A percentile compares a stretch with the other conserved stretches of the same genome.
Conservation (phyloP, 1,140 invertebrate species). For the Prorops nasuta region DNA sequence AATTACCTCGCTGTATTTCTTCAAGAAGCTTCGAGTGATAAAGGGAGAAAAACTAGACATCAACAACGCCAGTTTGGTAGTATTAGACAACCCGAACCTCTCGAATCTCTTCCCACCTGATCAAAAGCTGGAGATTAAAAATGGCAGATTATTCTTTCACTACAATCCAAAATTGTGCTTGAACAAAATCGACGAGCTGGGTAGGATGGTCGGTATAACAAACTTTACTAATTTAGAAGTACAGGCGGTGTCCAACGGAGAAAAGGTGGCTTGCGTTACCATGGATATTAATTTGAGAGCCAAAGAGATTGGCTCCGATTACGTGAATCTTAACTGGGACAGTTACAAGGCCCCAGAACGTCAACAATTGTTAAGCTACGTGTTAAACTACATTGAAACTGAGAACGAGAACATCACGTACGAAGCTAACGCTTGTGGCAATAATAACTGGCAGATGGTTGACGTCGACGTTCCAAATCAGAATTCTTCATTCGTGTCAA, state of each 20-base stretch:
- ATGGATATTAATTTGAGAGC: conserved; percentile 54
- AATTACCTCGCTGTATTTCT: conserved; percentile 62
- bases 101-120: conserved; percentile 27
- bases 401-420: conserved; percentile 55
- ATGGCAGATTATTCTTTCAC: conserved; percentile 69
- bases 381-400: conserved; percentile 62
- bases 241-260: conserved; percentile 66
- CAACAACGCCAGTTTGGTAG: conserved; percentile 55
- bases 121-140: conserved; percentile 58
- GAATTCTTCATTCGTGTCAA: conserved; percentile 14
- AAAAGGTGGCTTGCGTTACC: conserved; percentile 66
- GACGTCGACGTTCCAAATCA: conserved; percentile 33
- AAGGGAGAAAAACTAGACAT: conserved; percentile 55
- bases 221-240: conserved; percentile 58
- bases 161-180: conserved; percentile 76
- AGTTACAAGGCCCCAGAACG: conserved; percentile 44
- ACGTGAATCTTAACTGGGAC: conserved; percentile 58
- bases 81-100: conserved; percentile 55
- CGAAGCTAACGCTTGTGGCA: conserved; percentile 37
- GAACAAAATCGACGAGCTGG: conserved; percentile 64
- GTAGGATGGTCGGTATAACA: conserved; percentile 41
- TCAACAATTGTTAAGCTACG: conserved; percentile 60
- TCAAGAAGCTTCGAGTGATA: conserved; percentile 61
- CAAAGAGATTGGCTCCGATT: conserved; percentile 38
- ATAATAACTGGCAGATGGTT: conserved; percentile 38